Evolutionary conservation across 2,797 vertebrate species (phyloP).

Genomic region (Cuniculus paca): DNA sequence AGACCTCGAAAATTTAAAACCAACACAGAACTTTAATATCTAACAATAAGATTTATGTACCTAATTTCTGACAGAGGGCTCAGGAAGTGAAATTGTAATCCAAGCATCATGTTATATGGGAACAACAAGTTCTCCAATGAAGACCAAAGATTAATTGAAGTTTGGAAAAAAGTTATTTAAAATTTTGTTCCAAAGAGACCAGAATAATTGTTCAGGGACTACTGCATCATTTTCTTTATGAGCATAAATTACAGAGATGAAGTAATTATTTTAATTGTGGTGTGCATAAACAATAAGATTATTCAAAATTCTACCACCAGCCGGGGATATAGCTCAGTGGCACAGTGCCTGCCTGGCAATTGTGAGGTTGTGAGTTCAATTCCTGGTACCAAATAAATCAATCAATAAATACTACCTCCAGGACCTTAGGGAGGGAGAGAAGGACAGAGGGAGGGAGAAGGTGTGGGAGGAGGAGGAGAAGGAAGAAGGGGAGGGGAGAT

Average conservation of each 20-base stretch:
- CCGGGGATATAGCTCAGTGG: too few species aligned
- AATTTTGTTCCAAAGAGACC: constrained; percentile 67
- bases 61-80: constrained; percentile 61
- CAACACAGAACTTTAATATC: constrained; percentile 32
- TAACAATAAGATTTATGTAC: constrained; percentile 63
- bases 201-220: constrained; percentile 67
- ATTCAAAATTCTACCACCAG: constrained; percentile 58
- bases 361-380: too few species aligned
- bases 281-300: constrained; percentile 36
- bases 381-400: too few species aligned
- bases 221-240: constrained; percentile 61
- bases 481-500: neutral
- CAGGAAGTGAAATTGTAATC: constrained; percentile 69
- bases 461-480: too few species aligned
- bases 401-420: constrained; percentile 43
- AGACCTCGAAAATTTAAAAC: neutral
- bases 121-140: constrained; percentile 64
- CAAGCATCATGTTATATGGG: constrained; percentile 9
- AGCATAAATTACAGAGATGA: constrained; percentile 72
- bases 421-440: neutral
- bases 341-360: too few species aligned
- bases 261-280: constrained; percentile 68
- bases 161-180: constrained; percentile 63
- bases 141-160: constrained; percentile 74
- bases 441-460: accelerated